Conservation (phyloP, 92 coral and sea anemone species). For the Palythoa caribaeorum region DNA sequence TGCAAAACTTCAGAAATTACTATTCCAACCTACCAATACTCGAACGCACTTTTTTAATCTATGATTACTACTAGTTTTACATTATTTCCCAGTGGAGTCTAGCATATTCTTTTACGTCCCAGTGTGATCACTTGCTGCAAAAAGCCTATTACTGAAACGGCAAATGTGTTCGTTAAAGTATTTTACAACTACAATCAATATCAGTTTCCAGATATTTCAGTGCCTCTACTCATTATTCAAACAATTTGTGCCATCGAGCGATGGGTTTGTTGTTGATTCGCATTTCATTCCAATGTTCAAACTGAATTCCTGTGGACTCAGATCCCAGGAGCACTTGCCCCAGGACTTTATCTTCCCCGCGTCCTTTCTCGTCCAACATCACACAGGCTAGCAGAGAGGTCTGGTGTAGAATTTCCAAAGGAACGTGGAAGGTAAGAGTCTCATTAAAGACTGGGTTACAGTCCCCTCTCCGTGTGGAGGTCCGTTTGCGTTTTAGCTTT, state of each 20-base stretch:
- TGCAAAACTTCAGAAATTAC: too few species aligned
- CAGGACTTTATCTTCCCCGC: conserved; percentile 62
- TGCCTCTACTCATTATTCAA: neutral
- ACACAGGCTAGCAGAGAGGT: conserved; percentile 79
- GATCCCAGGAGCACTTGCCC: conserved; percentile 94
- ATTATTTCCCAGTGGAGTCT: too few species aligned
- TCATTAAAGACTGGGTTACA: conserved; percentile 91
- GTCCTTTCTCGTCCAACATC: conserved; percentile 62
- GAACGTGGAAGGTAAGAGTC: conserved; percentile 90
- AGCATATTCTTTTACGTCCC: too few species aligned
- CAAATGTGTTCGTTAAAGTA: neutral
- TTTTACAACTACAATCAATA: neutral
- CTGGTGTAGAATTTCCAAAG: conserved; percentile 88
- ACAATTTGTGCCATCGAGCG: conserved; percentile 97
- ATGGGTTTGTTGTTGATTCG: conserved; percentile 86
- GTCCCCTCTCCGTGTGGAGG: conserved; percentile 58
- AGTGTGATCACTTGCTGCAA: too few species aligned
- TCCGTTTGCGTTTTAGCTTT: conserved; percentile 78
- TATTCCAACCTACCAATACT: too few species aligned
- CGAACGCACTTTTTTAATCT: too few species aligned
- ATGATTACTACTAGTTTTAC: too few species aligned
- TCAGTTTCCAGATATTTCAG: neutral
- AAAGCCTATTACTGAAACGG: neutral
- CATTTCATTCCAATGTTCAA: conserved; percentile 99
- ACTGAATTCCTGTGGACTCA: conserved; percentile 86